Evolutionary conservation across 1,140 invertebrate species (phyloP), one percentile per base, ranked within the genome.

Genomic region (Oryctes rhinoceros): DNA sequence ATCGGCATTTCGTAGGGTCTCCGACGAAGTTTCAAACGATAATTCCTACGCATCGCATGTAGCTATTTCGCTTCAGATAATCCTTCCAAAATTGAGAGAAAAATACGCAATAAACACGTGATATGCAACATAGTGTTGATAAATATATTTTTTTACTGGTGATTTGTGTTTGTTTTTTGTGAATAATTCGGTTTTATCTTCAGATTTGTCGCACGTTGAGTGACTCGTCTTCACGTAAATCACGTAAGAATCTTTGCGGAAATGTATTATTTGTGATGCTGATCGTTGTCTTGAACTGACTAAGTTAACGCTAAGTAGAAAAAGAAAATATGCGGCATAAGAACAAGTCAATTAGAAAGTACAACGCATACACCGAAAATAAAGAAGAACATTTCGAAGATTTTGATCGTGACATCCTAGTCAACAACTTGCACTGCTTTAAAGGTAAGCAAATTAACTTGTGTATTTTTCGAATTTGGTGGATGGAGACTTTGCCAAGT

Each of bases 281-380:
- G n/a, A 53, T 53, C 13, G 49, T 53, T 53, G n/a, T 18, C 49
- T 30, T 1, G 3, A 15, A 53, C 49, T 53, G 49, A 53, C 0
- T 30, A 53, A 15, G 13, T 53, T 53, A 18, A 18, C n/a, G 49
- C 11, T 15, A 35, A 67, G 65, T 24, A 78, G 49, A 15, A 53
- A 53, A 53, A 67, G 62, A 37, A 62, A 79, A 74, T 24, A 74
- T 79, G 78, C 59, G 67, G 24, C 76, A 78, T 48, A 78, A 78
- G 76, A 78, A 78, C 15, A 78, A 78, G 49, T 6, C 44, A n/a
- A 78, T 78, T 48, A 78, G 49, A 78, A 78, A 78, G 15, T 78
- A 78, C 20, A 78, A 78, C 48, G 47, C 76, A 15, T 48, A 53
- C 24, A 20, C 47, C 11, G 76, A 78, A 59, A 78, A 78, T 24